phyloP scores from a whole-genome alignment of 2,113 vertebrate genomes.

The Ranitomeya imitator region DNA sequence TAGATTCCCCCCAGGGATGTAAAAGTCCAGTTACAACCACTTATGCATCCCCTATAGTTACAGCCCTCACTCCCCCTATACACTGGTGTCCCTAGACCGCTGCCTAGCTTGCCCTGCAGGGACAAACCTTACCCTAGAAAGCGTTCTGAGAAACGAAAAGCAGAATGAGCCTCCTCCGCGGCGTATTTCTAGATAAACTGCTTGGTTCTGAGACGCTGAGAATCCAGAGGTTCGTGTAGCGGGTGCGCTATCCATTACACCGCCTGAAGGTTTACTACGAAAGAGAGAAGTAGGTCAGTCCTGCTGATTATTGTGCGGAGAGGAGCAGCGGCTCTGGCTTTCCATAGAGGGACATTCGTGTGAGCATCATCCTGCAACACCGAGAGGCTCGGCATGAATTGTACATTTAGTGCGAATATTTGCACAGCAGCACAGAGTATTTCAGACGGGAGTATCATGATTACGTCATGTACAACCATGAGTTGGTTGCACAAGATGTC shows the following conservation, averaged over 20 bases:
- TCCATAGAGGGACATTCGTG: background rate
- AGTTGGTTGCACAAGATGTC: too few species aligned
- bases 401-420: background rate
- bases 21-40: background rate
- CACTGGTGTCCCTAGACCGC: background rate
- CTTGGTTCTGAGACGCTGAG: background rate
- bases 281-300: slow-evolving; percentile 16
- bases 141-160: background rate
- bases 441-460: background rate
- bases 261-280: background rate
- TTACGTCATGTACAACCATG: background rate
- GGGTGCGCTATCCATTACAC: background rate
- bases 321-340: background rate
- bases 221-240: background rate
- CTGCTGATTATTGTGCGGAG: background rate
- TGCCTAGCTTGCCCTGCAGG: background rate
- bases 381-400: background rate
- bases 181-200: background rate
- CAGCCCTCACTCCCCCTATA: background rate
- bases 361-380: background rate
- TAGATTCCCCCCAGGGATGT: background rate
- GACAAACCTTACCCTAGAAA: background rate
- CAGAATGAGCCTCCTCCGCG: too few species aligned
- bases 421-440: background rate
- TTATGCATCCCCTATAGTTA: background rate